Conservation (phyloP, 30 jellyfish, hydroid and myxozoan species). For the Aurelia coerulea region DNA sequence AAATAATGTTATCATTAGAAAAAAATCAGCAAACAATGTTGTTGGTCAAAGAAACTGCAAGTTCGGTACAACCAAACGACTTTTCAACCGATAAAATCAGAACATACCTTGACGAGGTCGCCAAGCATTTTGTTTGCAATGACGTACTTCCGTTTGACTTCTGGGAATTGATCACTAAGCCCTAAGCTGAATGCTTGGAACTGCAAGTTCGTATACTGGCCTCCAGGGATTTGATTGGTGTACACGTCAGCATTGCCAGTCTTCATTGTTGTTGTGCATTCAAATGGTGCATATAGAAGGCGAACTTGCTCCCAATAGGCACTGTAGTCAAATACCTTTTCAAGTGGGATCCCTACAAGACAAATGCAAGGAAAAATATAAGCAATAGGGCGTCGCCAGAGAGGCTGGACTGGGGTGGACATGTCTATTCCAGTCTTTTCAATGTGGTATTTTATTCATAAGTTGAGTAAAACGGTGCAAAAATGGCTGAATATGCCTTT, state of each 20-base stretch:
- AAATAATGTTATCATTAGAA: too few relatives aligned
- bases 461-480: too few relatives aligned
- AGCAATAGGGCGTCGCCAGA: too few relatives aligned
- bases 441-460: too few relatives aligned
- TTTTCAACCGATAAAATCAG: too few relatives aligned
- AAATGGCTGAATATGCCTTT: too few relatives aligned
- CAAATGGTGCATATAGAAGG: slow-evolving; percentile 98
- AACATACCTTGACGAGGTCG: slow-evolving; percentile 89
- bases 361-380: too few relatives aligned
- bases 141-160: slow-evolving; percentile 89
- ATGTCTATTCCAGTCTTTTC: too few relatives aligned
- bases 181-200: slow-evolving; percentile 99
- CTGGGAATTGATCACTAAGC: slow-evolving; percentile 94
- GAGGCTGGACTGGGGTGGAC: too few relatives aligned
- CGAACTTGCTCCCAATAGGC: slow-evolving; percentile 99
- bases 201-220: slow-evolving; percentile 99
- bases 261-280: slow-evolving; percentile 97
- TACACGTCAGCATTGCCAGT: slow-evolving; percentile 99
- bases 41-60: too few relatives aligned
- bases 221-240: slow-evolving; percentile 99
- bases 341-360: slow-evolving; percentile 79
- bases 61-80: too few relatives aligned
- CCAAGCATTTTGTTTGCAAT: slow-evolving; percentile 97
- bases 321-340: slow-evolving; percentile 84
- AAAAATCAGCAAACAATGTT: too few relatives aligned